These are phyloP conservation scores for Sepiola atlantica DNA, from an alignment of 2,888 invertebrate genomes.

Conservation along the genomic window DNA sequence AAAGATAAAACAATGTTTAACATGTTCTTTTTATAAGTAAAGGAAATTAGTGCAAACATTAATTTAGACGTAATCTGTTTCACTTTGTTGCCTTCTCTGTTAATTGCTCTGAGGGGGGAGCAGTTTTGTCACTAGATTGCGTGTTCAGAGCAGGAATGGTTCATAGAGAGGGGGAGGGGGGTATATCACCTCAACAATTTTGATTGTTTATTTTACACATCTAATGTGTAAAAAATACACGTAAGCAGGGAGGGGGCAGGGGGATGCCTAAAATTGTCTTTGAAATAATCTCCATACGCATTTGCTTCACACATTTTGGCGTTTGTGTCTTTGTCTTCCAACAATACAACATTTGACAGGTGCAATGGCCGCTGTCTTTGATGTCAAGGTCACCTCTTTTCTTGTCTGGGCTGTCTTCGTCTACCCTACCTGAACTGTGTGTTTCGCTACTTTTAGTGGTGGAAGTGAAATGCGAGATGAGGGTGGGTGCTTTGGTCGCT, in stretches of 20 bases:
- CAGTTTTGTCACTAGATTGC: background rate
- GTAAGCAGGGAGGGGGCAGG: background rate
- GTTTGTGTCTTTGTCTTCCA: background rate
- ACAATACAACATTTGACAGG: constrained; percentile 4
- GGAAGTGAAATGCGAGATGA: no score
- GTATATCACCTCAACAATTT: background rate
- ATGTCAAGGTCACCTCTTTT: background rate
- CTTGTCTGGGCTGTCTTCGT: background rate
- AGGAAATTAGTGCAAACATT: background rate
- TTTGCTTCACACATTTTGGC: background rate
- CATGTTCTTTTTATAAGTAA: background rate
- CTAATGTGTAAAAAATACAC: background rate
- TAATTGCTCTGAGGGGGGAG: background rate
- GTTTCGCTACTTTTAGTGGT: no score
- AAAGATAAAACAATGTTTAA: no score
- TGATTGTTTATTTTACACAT: background rate
- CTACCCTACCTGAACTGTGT: background rate
- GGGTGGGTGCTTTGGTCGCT: no score
- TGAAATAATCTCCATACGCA: background rate
- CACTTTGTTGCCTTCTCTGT: background rate
- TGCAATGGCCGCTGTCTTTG: background rate
- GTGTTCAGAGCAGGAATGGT: background rate
- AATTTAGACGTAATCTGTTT: background rate
- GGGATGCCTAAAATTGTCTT: background rate
- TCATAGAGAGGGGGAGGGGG: no score